Evolutionary conservation across 1,140 invertebrate genomes (phyloP), one percentile per base, ranked within the genome.

Genomic region (Bombus pascuorum): DNA sequence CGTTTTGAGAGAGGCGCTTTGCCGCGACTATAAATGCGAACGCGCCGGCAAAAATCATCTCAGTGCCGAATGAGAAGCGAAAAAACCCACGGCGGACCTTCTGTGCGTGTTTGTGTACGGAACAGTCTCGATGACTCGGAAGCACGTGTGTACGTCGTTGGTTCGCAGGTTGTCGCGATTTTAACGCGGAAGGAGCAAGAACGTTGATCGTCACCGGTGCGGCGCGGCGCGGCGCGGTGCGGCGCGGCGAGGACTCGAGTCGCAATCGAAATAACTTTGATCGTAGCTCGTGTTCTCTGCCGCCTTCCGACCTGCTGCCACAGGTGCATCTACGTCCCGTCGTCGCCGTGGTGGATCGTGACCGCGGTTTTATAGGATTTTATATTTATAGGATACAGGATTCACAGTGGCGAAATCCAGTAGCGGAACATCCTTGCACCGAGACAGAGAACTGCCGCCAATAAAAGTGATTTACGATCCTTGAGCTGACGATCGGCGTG

Each of bases 11-110:
- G 86, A 71, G 77, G 71, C 59, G 83, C 62, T 42, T 77, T 71
- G 39, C 70, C 78, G 76, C 73, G n/a, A 47, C 78, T 91, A 91
- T 91, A 91, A 91, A 91, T 91, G 90, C 86, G 78, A 87, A 90
- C 81, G 76, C 88, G 72, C 76, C 62, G 68, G 77, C 90, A 85
- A 91, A 91, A 91, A 91, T 91, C 86, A 59, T 91, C 86, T 91
- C 90, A 91, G 90, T 91, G 71, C 13, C 82, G 74, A 85, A 81
- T 66, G 59, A 62, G 59, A 62, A 62, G 85, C n/a, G 89, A 87
- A 89, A 90, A 90, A 90, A 90, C 65, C 47, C 44, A 66, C 62
- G 68, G 4, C 89, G 77, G 62, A 86, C 70, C 70, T 42, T 25
- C 44, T 42, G 28, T n/a, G 57, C 32, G 32, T 28, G 39, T 13